Evolutionary conservation across 2,888 invertebrate species (phyloP).

Genomic region (Abscondita cerata): DNA sequence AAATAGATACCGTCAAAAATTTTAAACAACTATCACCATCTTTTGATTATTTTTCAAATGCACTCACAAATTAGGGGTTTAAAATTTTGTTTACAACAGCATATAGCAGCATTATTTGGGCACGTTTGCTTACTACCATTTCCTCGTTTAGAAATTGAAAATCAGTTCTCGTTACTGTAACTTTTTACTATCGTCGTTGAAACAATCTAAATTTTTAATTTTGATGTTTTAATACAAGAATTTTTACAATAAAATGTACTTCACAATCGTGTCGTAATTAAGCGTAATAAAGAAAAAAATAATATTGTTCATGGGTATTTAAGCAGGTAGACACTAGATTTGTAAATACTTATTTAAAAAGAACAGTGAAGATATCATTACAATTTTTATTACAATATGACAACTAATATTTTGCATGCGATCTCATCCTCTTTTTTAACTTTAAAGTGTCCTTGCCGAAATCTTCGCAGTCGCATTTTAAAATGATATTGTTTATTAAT

Average conservation of each 20-base stretch:
- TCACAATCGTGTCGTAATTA: slow-evolving; percentile 29
- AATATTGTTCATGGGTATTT: slow-evolving; percentile 35
- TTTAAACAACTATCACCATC: too few species aligned
- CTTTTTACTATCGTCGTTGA: not conserved
- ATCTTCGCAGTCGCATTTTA: not conserved
- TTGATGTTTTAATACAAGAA: slow-evolving; percentile 2
- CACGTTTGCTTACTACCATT: slow-evolving; percentile 3
- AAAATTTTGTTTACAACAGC: not conserved
- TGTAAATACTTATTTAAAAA: slow-evolving; percentile 31
- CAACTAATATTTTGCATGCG: slow-evolving; percentile 17
- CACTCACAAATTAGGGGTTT: too few species aligned
- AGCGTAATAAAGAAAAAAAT: slow-evolving; percentile 26
- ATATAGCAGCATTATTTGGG: not conserved
- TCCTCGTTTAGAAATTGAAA: not conserved
- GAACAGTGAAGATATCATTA: slow-evolving; percentile 18
- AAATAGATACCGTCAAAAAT: too few species aligned
- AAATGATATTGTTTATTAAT: too few species aligned
- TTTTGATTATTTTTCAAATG: too few species aligned
- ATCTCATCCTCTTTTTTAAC: not conserved
- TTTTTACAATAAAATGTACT: slow-evolving; percentile 12
- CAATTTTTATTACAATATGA: slow-evolving; percentile 14
- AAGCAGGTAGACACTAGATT: slow-evolving; percentile 32
- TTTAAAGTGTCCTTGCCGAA: slow-evolving; percentile 13
- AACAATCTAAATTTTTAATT: slow-evolving; percentile 5
- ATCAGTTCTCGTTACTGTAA: not conserved